Evolutionary conservation across 37 sponge, comb jelly and placozoan species (phyloP), one percentile per base, ranked within the genome.

Genomic region (Cladorhizidae sp.): DNA sequence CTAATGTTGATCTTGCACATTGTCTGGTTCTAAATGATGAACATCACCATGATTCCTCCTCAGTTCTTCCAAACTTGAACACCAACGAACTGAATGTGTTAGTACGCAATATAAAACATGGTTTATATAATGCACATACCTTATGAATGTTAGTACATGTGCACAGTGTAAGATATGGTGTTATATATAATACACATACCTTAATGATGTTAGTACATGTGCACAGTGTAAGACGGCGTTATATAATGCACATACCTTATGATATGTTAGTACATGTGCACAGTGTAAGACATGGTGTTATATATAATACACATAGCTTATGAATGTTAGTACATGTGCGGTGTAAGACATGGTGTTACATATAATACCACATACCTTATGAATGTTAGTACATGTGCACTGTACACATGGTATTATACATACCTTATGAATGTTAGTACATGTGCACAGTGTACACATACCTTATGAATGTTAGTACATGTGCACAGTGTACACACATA

Each of bases 1-100:
- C n/a, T 45, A 12, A 12, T 45, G 49, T 45, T 45, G 49, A 45
- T 45, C 9, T 45, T 45, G 49, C 49, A 45, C 9, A 9, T 45
- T 45, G 5, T 45, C 49, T 9, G 5, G 49, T 9, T 9, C 49
- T 45, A 12, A 45, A 45, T 45, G 5, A 5, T 12, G 9, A 45
- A 45, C 14, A 17, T 54, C 62, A 86, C 80, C 80, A 86, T 11
- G 55, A 78, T 11, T 81, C 86, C 23, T 90, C 83, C 50, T 90
- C 91, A 33, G 64, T 86, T 33, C 91, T 72, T 23, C 86, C 86
- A 80, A 90, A 90, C 78, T 90, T 90, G 87, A 90, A 90, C 18
- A 90, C 79, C 50, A 90, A 70, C n/a, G 91, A 77, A 54, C 91
- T 90, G 68, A 7, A 76, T 7, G 40, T 65, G 28, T 31, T 39